Conservation (phyloP, 2,113 vertebrate genomes). For the Lipotes vexillifer region DNA sequence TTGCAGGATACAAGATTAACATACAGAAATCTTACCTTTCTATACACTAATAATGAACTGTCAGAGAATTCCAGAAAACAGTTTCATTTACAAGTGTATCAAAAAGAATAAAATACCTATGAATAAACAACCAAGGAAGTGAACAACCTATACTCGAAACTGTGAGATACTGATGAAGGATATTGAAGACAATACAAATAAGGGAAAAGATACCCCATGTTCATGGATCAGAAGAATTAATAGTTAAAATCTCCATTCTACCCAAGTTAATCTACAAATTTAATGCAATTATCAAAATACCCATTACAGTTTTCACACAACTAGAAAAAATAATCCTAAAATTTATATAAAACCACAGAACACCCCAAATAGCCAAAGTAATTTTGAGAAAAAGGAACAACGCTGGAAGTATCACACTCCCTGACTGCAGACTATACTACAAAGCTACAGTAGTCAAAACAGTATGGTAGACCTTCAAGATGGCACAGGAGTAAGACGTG, state of each 20-base stretch:
- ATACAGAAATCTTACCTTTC: background rate
- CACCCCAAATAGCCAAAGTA: background rate
- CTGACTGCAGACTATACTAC: background rate
- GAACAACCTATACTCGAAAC: background rate
- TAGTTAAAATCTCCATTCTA: background rate
- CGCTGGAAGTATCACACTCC: background rate
- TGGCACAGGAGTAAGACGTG: no score
- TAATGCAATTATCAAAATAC: background rate
- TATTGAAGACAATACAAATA: background rate
- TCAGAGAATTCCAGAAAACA: background rate
- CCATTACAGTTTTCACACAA: background rate
- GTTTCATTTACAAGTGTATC: background rate
- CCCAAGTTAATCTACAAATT: background rate
- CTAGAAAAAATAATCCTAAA: background rate
- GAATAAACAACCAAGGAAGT: background rate
- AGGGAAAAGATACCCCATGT: no score
- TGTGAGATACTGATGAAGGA: background rate
- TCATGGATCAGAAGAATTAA: background rate
- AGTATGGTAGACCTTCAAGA: background rate
- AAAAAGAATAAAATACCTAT: background rate
- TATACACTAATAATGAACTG: no score
- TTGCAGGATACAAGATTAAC: background rate
- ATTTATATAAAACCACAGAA: background rate
- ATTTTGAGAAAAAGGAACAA: background rate
- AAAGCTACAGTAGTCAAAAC: background rate